phyloP scores from a whole-genome alignment of 2,888 invertebrate species.

The Phortica magna region DNA sequence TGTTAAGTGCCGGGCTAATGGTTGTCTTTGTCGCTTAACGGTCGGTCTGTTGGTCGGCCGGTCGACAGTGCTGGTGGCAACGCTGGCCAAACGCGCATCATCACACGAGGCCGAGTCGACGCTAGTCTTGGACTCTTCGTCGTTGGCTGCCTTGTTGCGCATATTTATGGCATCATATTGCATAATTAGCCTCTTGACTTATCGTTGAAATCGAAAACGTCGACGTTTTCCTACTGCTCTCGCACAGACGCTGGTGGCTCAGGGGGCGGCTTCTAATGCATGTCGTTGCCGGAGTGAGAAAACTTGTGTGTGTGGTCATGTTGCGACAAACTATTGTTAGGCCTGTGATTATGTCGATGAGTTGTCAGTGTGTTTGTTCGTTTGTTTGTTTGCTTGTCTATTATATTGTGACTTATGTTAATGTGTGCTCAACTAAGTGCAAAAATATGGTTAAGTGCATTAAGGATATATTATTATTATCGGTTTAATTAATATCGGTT shows the following conservation, averaged over 20 bases:
- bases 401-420: too few relatives aligned
- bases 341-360: too few relatives aligned
- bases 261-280: conserved; percentile 49
- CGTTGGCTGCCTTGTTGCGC: conserved; percentile 5
- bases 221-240: not conserved
- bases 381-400: too few relatives aligned
- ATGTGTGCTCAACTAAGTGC: too few relatives aligned
- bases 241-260: not conserved
- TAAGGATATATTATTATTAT: too few relatives aligned
- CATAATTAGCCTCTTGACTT: conserved; percentile 62
- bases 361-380: too few relatives aligned
- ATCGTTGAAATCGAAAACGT: conserved; percentile 24
- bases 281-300: conserved; percentile 62
- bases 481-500: too few relatives aligned
- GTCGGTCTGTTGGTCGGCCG: not conserved
- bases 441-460: too few relatives aligned
- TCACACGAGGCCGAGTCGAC: conserved; percentile 11
- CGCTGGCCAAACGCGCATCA: conserved; percentile 37
- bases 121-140: not conserved
- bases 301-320: conserved; percentile 69
- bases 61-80: conserved; percentile 31
- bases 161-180: conserved; percentile 55
- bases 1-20: conserved; percentile 26
- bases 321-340: conserved; percentile 68
- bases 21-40: not conserved